Evolutionary conservation across 2,888 invertebrate species (phyloP).

Genomic region (Craniophora ligustri): DNA sequence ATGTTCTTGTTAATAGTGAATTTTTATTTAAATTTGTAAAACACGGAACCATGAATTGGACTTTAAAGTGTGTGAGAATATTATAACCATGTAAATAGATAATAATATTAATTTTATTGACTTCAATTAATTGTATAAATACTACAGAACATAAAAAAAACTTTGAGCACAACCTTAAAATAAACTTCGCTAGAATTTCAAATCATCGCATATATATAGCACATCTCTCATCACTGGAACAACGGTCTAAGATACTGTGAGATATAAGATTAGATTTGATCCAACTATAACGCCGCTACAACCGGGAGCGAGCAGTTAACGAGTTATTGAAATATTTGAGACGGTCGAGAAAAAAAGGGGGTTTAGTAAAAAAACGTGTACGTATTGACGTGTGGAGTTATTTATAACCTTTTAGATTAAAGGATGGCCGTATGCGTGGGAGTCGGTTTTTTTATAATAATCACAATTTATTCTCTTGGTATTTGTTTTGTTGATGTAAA

Average conservation of each 20-base stretch:
- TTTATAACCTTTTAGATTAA: constrained; percentile 45
- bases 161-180: no score
- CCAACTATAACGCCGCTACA: constrained; percentile 40
- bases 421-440: constrained; percentile 35
- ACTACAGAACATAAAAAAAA: no score
- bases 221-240: constrained; percentile 15
- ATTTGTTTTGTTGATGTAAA: constrained; percentile 17
- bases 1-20: no score
- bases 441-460: constrained; percentile 27
- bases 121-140: no score
- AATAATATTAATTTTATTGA: no score
- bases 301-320: constrained; percentile 54
- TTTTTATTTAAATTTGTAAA: no score
- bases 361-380: constrained; percentile 50
- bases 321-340: constrained; percentile 57
- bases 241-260: constrained; percentile 47
- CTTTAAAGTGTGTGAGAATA: no score
- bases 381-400: constrained; percentile 43
- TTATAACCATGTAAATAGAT: no score
- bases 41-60: no score
- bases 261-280: constrained; percentile 55
- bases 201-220: constrained; percentile 8
- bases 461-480: constrained; percentile 27
- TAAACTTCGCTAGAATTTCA: no score
- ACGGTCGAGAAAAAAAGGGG: constrained; percentile 30